Evolutionary conservation across 2,113 vertebrate species (phyloP).

Genomic region (Ciconia boyciana): DNA sequence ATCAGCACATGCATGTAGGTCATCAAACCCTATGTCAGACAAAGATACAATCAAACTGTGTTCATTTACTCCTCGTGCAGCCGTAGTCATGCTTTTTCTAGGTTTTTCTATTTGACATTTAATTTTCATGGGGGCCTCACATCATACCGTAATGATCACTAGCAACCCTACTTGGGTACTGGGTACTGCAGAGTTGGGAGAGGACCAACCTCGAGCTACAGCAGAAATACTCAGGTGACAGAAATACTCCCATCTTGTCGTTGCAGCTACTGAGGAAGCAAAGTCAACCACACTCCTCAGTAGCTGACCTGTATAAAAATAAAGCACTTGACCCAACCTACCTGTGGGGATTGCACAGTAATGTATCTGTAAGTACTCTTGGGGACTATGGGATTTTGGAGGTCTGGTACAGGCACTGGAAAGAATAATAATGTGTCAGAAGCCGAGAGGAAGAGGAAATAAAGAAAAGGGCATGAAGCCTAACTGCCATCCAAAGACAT

Average conservation of each 20-base stretch:
- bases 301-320: background rate
- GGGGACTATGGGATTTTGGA: background rate
- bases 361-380: slow-evolving; percentile 14
- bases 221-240: background rate
- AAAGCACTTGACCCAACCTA: background rate
- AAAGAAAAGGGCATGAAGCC: background rate
- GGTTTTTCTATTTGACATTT: background rate
- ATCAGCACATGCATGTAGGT: slow-evolving; percentile 75
- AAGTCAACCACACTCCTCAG: background rate
- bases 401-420: background rate
- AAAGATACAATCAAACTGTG: slow-evolving; percentile 6
- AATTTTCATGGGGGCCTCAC: background rate
- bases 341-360: background rate
- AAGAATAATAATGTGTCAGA: slow-evolving; percentile 17
- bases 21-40: slow-evolving; percentile 69
- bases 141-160: background rate
- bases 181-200: background rate
- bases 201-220: background rate
- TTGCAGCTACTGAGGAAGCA: background rate
- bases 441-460: background rate
- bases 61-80: background rate
- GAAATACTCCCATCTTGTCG: background rate
- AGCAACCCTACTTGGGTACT: background rate
- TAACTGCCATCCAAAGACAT: background rate
- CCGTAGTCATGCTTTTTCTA: background rate